Evolutionary conservation across 30 jellyfish, hydroid and myxozoan genomes (phyloP).

Genomic region (Aurelia aurita complex sp. Pacific): DNA sequence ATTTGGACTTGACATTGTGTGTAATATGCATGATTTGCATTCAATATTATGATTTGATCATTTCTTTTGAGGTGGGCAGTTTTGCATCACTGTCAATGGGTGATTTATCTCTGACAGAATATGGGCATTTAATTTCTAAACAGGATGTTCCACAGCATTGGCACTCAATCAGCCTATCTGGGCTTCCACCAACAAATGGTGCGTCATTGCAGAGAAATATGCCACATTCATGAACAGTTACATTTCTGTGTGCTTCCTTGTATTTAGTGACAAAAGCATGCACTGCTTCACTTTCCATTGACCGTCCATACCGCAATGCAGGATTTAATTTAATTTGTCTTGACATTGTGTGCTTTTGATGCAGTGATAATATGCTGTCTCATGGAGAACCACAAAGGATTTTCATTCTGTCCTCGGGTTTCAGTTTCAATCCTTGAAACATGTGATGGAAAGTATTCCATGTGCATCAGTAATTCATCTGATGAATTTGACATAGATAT

Average conservation of each 20-base stretch:
- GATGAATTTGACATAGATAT: neutral
- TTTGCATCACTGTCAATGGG: conserved; percentile 7
- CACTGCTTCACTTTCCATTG: conserved; percentile 28
- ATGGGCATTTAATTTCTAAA: conserved; percentile 63
- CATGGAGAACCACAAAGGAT: neutral
- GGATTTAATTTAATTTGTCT: conserved; percentile 32
- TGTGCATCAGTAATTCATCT: conserved; percentile 11
- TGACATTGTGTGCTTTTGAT: conserved; percentile 51
- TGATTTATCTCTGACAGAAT: neutral
- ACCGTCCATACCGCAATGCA: conserved; percentile 65
- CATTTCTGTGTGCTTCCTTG: too few relatives aligned
- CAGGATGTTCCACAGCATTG: conserved; percentile 42
- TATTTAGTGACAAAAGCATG: too few relatives aligned
- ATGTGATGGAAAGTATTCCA: neutral
- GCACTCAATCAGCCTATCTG: conserved; percentile 20
- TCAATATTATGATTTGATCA: neutral
- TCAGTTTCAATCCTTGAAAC: conserved; percentile 1
- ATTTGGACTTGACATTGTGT: conserved; percentile 66
- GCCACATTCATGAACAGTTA: neutral
- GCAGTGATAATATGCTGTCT: conserved; percentile 54
- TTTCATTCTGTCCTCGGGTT: conserved; percentile 20
- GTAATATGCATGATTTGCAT: conserved; percentile 18
- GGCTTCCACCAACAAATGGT: conserved; percentile 71
- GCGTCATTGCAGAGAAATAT: conserved; percentile 12
- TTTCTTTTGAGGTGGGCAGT: neutral